Evolutionary conservation across 2,888 invertebrate genomes (phyloP), one percentile per base, ranked within the genome.

Genomic region (Anodontia alba): DNA sequence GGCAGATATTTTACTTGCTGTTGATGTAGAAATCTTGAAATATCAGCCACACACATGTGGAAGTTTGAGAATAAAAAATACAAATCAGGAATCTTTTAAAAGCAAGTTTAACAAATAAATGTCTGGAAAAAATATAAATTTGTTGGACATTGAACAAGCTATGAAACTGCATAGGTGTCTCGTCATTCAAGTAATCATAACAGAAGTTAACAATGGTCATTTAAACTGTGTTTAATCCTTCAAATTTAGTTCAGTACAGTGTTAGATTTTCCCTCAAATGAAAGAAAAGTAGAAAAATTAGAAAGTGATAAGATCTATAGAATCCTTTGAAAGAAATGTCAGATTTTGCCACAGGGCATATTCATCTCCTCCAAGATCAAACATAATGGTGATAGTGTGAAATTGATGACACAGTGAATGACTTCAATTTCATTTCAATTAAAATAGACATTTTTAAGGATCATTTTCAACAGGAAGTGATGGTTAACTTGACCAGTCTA

Each of bases 241-340:
- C 62, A 31, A 33, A n/a, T 62, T 57, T 62, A n/a, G 33, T 12
- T 62, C 12, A 29, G 5, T 31, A 29, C 33, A 17, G 62, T 20
- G 33, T 62, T 62, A 33, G 33, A 10, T 62, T 62, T 62, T 31
- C 33, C 20, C 20, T 33, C 1, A 33, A 62, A 62, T 62, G 62
- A 62, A 62, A 33, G 62, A 33, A 62, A 20, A 62, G 62, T 33
- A 62, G 62, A 33, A 62, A 62, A 62, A 62, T 62, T 62, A 62
- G 29, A 62, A 62, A 33, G 62, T 33, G 62, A 62, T 62, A 62
- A 62, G 62, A 62, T 62, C 62, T 62, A 8, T 33, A 33, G 62
- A 62, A 33, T 62, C 33, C 33, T 33, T 62, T 33, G 12, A 62
- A 62, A 20, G 33, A 62, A 62, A 62, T 62, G 62, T 62, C 62